Evolutionary conservation across 2,888 invertebrate species (phyloP).

Genomic region (Siphonodentalium dalli): DNA sequence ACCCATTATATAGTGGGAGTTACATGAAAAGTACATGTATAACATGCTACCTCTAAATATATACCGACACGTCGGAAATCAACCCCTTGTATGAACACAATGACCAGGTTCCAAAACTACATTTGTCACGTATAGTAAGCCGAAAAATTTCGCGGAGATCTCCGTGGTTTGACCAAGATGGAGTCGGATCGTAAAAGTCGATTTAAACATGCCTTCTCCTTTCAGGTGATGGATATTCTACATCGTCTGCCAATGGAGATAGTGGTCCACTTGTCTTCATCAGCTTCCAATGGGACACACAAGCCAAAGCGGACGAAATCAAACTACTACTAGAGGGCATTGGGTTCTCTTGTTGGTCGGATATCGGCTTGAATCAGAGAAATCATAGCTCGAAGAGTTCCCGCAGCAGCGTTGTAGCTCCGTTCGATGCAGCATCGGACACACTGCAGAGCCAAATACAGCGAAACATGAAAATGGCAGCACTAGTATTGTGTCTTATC

Average conservation of each 20-base stretch:
- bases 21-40: too few relatives aligned
- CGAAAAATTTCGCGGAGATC: too few relatives aligned
- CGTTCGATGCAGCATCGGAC: slow-evolving; percentile 38
- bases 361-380: slow-evolving; percentile 50
- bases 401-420: slow-evolving; percentile 35
- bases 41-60: too few relatives aligned
- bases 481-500: slow-evolving; percentile 55
- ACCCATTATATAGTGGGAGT: too few relatives aligned
- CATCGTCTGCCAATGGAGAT: too few relatives aligned
- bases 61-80: too few relatives aligned
- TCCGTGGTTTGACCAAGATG: too few relatives aligned
- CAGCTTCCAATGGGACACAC: slow-evolving; percentile 64
- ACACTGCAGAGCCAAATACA: slow-evolving; percentile 55
- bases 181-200: too few relatives aligned
- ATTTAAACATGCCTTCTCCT: not conserved
- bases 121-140: too few relatives aligned
- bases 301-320: slow-evolving; percentile 58
- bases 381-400: slow-evolving; percentile 50
- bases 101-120: too few relatives aligned
- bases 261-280: slow-evolving; percentile 53
- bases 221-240: not conserved
- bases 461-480: slow-evolving; percentile 54
- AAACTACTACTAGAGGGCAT: slow-evolving; percentile 46
- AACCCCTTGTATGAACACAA: too few relatives aligned
- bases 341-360: slow-evolving; percentile 57